These are phyloP conservation scores for Callyntrura guangdongensis DNA, from an alignment of 2,888 invertebrate genomes.

Conservation along the genomic window DNA sequence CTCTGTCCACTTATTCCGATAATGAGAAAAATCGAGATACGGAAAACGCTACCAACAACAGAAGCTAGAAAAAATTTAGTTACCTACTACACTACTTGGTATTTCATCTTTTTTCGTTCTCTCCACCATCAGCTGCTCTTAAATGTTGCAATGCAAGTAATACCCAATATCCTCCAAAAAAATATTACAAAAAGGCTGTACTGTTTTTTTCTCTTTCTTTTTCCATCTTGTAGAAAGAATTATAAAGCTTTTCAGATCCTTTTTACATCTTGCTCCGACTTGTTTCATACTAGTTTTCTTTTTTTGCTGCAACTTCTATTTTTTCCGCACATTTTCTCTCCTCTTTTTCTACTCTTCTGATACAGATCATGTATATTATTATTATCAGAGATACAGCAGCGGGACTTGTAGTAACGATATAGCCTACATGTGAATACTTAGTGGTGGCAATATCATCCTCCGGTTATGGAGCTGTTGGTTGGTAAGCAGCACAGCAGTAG, in stretches of 20 bases:
- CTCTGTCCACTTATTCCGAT: conserved; percentile 51
- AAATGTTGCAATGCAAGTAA: conserved; percentile 29
- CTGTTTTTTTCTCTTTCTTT: conserved; percentile 19
- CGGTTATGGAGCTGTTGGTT: conserved; percentile 34
- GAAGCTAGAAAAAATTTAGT: conserved; percentile 35
- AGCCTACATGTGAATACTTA: not conserved
- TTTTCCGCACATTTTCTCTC: conserved; percentile 54
- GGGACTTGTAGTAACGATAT: conserved; percentile 18
- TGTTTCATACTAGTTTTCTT: not conserved
- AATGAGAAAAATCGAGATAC: conserved; percentile 60
- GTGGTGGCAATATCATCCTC: conserved; percentile 23
- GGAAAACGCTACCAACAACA: not conserved
- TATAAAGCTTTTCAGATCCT: conserved; percentile 73
- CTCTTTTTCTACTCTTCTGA: conserved; percentile 36
- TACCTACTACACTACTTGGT: conserved; percentile 8
- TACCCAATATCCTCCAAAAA: conserved; percentile 28
- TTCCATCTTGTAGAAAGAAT: conserved; percentile 48
- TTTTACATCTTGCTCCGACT: conserved; percentile 66
- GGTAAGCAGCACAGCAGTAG: not conserved
- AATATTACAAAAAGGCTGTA: conserved; percentile 42
- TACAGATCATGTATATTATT: conserved; percentile 66
- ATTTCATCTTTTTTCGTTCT: conserved; percentile 19
- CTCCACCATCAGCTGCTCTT: conserved; percentile 40
- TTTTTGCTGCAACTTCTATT: not conserved
- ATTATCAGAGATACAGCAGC: conserved; percentile 43